Percentiles rank a stretch among this genome's conserved stretches.
These are phyloP conservation scores for Ophraella communa DNA, from an alignment of 2,888 invertebrate genomes.

Conservation along the genomic window DNA sequence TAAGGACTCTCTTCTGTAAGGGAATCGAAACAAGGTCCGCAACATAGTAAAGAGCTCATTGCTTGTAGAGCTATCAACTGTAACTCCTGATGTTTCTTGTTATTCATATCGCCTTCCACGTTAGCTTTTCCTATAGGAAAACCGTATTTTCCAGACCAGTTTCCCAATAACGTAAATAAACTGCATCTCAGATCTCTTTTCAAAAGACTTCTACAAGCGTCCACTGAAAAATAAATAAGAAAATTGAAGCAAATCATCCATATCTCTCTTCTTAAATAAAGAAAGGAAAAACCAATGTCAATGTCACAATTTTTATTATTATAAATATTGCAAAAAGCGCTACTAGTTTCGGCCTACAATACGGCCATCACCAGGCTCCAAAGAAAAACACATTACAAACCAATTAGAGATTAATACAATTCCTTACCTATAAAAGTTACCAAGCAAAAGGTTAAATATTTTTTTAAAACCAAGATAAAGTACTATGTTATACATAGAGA, in stretches of 20 bases:
- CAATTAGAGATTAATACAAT: too few relatives aligned
- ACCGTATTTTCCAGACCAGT: conserved; percentile 92
- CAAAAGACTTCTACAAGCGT: conserved; percentile 82
- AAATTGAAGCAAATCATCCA: too few relatives aligned
- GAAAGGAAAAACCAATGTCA: background rate
- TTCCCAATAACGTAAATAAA: conserved; percentile 89
- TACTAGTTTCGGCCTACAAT: too few relatives aligned
- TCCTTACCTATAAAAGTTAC: too few relatives aligned
- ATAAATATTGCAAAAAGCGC: too few relatives aligned
- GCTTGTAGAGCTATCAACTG: conserved; percentile 72
- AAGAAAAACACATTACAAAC: too few relatives aligned
- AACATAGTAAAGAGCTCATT: conserved; percentile 94
- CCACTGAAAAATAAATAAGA: conserved; percentile 75
- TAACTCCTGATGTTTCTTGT: conserved; percentile 59
- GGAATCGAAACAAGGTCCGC: conserved; percentile 93
- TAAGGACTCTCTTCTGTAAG: conserved; percentile 90
- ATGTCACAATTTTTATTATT: too few relatives aligned
- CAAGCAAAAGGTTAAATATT: too few relatives aligned
- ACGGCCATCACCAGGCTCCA: too few relatives aligned
- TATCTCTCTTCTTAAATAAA: too few relatives aligned
- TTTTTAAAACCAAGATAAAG: too few relatives aligned
- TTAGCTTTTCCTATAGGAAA: conserved; percentile 64
- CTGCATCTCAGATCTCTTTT: conserved; percentile 86
- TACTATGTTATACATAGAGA: too few relatives aligned
- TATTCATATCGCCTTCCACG: conserved; percentile 42